Percentiles rank a stretch among this genome's conserved stretches.
Conservation (phyloP, 2,888 invertebrate species). For the Netelia inedita region DNA sequence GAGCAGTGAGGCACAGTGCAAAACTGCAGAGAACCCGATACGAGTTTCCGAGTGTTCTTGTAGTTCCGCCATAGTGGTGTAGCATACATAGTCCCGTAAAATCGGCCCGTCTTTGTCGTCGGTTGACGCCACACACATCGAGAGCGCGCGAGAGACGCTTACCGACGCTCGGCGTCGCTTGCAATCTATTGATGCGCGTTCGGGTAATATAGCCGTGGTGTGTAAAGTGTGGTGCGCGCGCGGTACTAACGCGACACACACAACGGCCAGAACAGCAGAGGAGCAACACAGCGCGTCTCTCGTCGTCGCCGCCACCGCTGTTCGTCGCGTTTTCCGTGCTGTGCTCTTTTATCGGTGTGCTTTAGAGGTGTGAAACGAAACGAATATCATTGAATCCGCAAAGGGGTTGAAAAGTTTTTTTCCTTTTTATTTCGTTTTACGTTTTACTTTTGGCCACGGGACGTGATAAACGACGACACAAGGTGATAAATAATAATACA, state of each 20-base stretch:
- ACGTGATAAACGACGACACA: neutral
- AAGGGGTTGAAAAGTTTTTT: neutral
- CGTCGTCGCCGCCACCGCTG: neutral
- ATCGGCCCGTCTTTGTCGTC: slow-evolving; percentile 69
- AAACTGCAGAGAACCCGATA: neutral
- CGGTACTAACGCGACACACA: slow-evolving; percentile 35
- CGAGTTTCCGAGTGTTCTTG: neutral
- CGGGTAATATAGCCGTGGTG: slow-evolving; percentile 69
- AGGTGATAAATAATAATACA: neutral
- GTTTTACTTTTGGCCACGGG: neutral
- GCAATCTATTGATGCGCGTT: slow-evolving; percentile 67
- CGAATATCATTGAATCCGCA: neutral
- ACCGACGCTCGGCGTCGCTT: slow-evolving; percentile 84
- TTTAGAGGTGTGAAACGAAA: neutral
- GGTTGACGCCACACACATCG: slow-evolving; percentile 75
- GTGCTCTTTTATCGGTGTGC: neutral
- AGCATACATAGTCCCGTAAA: slow-evolving; percentile 74
- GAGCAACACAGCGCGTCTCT: neutral
- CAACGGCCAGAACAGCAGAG: slow-evolving; percentile 19
- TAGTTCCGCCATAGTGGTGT: slow-evolving; percentile 80
- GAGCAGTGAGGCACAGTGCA: neutral
- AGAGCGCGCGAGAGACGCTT: slow-evolving; percentile 75
- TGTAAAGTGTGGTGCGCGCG: slow-evolving; percentile 52
- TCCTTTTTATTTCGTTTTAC: slow-evolving; percentile 37
- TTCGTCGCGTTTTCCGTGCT: neutral